These are phyloP conservation scores for Craterocephalus amniculus DNA, from an alignment of 2,797 vertebrate species.

Conservation along the genomic window DNA sequence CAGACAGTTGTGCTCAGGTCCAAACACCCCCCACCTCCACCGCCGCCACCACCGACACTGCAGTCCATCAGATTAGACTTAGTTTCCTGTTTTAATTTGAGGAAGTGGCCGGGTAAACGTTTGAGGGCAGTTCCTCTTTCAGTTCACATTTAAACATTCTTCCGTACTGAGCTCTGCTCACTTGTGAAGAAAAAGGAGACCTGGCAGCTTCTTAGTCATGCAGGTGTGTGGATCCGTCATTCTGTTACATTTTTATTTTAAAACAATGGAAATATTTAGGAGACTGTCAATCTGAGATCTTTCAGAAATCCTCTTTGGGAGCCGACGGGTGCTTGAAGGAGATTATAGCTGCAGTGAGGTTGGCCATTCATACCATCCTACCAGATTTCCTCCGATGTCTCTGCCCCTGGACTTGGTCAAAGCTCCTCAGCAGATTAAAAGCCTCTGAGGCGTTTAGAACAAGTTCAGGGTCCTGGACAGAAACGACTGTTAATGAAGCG, in stretches of 20 bases:
- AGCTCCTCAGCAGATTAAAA: slow-evolving; percentile 84
- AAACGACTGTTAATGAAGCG: slow-evolving; percentile 24
- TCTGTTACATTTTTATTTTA: slow-evolving; percentile 15
- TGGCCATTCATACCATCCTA: neutral
- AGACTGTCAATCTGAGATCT: neutral
- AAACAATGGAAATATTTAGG: neutral
- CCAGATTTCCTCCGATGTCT: slow-evolving; percentile 51
- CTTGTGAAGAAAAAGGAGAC: slow-evolving; percentile 40
- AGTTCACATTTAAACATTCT: slow-evolving; percentile 75
- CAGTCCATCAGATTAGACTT: slow-evolving; percentile 55
- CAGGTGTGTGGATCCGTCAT: slow-evolving; percentile 8
- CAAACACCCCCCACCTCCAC: neutral
- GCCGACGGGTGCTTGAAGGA: neutral
- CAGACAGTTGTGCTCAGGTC: slow-evolving; percentile 43
- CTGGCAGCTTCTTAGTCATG: neutral
- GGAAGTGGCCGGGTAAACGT: slow-evolving; percentile 82
- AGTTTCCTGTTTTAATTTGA: slow-evolving; percentile 81
- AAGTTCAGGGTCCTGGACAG: slow-evolving; percentile 82
- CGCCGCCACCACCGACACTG: slow-evolving; percentile 35
- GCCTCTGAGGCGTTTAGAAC: slow-evolving; percentile 87
- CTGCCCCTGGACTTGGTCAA: slow-evolving; percentile 86
- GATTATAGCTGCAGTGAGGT: neutral
- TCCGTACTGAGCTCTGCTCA: slow-evolving; percentile 54
- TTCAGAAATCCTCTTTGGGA: neutral
- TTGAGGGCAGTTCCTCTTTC: slow-evolving; percentile 83